Percentiles rank a stretch among this genome's conserved stretches.
Conservation (phyloP, 1,140 invertebrate species). For the Trypoxylus dichotomus region DNA sequence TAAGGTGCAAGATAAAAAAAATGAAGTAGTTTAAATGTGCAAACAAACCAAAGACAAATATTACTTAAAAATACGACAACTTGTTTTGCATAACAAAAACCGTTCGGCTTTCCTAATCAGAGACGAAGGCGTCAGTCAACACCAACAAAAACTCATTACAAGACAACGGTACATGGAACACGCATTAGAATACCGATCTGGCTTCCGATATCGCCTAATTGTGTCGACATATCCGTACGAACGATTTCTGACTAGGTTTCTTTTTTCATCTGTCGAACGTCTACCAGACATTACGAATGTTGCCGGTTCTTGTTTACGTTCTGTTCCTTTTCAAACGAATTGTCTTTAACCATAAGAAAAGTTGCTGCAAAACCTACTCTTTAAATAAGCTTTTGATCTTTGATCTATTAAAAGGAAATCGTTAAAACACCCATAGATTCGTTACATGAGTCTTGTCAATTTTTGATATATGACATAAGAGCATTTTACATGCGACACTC, state of each 20-base stretch:
- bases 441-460: too few species aligned
- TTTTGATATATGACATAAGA: too few species aligned
- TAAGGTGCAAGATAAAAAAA: too few species aligned
- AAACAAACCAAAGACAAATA: not conserved
- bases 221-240: not conserved
- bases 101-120: not conserved
- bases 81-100: not conserved
- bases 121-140: conserved; percentile 2
- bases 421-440: too few species aligned
- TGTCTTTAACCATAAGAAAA: too few species aligned
- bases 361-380: too few species aligned
- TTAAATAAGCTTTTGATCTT: too few species aligned
- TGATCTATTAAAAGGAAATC: too few species aligned
- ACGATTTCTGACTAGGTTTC: not conserved
- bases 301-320: too few species aligned
- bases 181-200: conserved; percentile 18
- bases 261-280: not conserved
- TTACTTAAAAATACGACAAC: not conserved
- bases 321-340: too few species aligned
- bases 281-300: not conserved
- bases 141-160: not conserved
- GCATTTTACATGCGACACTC: too few species aligned
- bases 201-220: conserved; percentile 3
- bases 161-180: conserved; percentile 3
- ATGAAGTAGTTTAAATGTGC: too few species aligned